Percentiles rank a stretch among this genome's conserved stretches.
These are phyloP conservation scores for Sarcophaga bullata DNA, from an alignment of 1,140 invertebrate species.

Conservation along the genomic window DNA sequence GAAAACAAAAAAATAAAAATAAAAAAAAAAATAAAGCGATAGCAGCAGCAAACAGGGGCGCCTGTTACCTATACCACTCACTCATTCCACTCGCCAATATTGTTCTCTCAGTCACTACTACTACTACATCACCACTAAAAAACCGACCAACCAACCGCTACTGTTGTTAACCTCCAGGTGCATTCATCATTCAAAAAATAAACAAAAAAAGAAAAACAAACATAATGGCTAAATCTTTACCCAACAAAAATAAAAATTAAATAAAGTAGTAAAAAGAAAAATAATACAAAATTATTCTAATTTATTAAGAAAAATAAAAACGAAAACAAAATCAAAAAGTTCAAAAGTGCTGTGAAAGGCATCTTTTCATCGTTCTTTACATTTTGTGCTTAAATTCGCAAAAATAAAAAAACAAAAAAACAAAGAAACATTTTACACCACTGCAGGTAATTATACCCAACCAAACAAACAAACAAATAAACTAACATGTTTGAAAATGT, in stretches of 20 bases:
- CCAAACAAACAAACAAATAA: not conserved
- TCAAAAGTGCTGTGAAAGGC: constrained; percentile 5
- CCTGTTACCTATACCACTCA: not conserved
- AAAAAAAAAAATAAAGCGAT: not conserved
- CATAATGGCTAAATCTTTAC: not conserved
- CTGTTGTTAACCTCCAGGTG: constrained; percentile 11
- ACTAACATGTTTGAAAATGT: not conserved
- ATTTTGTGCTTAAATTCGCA: constrained; percentile 14
- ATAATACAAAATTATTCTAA: constrained; percentile 1
- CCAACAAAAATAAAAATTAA: not conserved
- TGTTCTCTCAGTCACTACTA: not conserved
- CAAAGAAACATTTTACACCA: not conserved
- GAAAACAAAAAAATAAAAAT: not conserved
- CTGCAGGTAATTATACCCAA: constrained; percentile 6
- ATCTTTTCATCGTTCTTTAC: not conserved
- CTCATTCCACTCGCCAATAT: not conserved
- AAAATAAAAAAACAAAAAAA: not conserved
- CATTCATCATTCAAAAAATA: not conserved
- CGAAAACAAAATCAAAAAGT: not conserved
- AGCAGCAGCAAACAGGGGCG: constrained; percentile 1
- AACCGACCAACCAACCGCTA: constrained; percentile 22
- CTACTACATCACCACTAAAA: not conserved
- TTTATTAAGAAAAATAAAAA: not conserved
- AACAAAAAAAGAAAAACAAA: not conserved
- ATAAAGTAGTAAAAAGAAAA: no score